Evolutionary conservation across 2,113 vertebrate genomes (phyloP).

Genomic region (Tapirus terrestris): DNA sequence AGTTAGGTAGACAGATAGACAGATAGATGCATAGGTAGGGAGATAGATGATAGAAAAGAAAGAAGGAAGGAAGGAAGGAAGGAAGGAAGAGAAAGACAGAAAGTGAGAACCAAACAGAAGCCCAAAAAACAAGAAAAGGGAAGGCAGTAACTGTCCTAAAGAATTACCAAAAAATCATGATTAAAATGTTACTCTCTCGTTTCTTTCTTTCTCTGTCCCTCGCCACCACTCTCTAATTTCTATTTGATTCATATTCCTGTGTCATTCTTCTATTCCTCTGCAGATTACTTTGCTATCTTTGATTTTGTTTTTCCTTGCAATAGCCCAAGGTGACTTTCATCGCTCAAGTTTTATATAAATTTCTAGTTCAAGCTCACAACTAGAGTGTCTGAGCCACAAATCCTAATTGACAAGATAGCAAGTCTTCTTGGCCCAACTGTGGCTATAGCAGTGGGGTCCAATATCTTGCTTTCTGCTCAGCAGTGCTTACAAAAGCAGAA

Average conservation of each 20-base stretch:
- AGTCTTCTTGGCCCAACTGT: neutral
- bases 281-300: neutral
- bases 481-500: neutral
- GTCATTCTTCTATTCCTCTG: neutral
- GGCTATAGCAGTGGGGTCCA: no score
- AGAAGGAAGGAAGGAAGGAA: no score
- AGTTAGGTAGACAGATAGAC: neutral
- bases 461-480: rapidly evolving
- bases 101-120: neutral
- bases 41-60: neutral
- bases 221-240: neutral
- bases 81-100: neutral
- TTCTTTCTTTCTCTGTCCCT: neutral
- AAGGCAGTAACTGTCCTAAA: neutral
- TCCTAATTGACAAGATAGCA: neutral
- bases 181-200: neutral
- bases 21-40: neutral
- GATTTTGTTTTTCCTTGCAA: neutral
- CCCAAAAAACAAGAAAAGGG: neutral
- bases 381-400: neutral
- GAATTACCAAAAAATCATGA: neutral
- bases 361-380: neutral
- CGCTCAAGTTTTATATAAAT: neutral
- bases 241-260: neutral
- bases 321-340: neutral